phyloP scores from a whole-genome alignment of 37 sponge, comb jelly and placozoan genomes.

The Hexactinellida sp. region DNA sequence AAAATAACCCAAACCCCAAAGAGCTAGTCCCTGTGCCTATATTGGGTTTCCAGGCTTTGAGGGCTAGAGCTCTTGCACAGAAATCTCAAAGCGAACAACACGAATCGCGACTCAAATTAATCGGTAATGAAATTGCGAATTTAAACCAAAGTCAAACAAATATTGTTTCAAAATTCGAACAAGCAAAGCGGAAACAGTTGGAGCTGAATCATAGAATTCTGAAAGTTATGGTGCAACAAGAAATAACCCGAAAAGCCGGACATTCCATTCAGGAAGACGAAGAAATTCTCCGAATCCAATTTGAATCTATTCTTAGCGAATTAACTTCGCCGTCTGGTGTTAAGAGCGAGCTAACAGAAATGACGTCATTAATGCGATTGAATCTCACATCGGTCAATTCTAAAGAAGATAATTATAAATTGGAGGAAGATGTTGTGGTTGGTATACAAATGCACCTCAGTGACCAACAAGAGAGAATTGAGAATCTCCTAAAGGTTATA shows the following conservation, averaged over 20 bases:
- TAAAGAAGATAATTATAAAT: background rate
- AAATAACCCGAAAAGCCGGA: conserved; percentile 71
- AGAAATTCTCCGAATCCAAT: conserved; percentile 63
- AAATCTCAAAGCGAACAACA: conserved; percentile 66
- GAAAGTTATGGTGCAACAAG: conserved; percentile 88
- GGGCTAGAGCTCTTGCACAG: conserved; percentile 62
- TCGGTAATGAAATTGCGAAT: conserved; percentile 27
- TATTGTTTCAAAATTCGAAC: conserved; percentile 48
- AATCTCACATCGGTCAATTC: background rate
- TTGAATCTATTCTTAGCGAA: conserved; percentile 25
- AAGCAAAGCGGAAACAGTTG: conserved; percentile 33
- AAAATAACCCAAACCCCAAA: conserved; percentile 68
- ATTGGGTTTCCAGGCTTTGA: conserved; percentile 57
- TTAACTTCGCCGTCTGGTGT: conserved; percentile 19
- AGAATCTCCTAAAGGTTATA: background rate
- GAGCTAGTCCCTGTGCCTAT: conserved; percentile 24
- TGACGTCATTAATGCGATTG: background rate
- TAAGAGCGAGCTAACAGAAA: background rate
- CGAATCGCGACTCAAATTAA: conserved; percentile 52
- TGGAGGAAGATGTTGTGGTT: background rate
- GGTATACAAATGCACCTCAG: conserved; percentile 2
- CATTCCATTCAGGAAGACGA: conserved; percentile 82
- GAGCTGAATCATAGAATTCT: conserved; percentile 19
- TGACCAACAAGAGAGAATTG: conserved; percentile 3
- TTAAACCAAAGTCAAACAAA: conserved; percentile 33